These are phyloP conservation scores for Acromyrmex heyeri DNA, from an alignment of 1,140 invertebrate genomes.

Conservation along the genomic window DNA sequence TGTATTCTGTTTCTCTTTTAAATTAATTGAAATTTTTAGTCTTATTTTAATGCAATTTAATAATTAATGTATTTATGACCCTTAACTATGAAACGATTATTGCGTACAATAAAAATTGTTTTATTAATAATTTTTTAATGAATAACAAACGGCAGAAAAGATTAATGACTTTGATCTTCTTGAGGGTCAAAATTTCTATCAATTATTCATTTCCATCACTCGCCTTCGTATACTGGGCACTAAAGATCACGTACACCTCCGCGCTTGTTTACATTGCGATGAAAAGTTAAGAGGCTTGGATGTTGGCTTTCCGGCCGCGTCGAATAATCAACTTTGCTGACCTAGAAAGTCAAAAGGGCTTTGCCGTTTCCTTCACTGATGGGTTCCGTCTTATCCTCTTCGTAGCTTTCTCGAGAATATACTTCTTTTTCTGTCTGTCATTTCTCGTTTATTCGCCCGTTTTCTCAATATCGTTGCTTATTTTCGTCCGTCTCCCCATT, in stretches of 20 bases:
- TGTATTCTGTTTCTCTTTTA: neutral
- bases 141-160: no score
- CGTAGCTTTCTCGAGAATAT: neutral
- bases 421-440: constrained; percentile 34
- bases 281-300: constrained; percentile 74
- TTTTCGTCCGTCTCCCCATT: constrained; percentile 47
- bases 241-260: constrained; percentile 24
- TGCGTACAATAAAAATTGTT: neutral
- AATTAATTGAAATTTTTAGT: constrained; percentile 15
- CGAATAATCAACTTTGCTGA: constrained; percentile 79
- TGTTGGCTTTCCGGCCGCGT: constrained; percentile 58
- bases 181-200: neutral
- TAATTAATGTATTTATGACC: neutral
- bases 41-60: no score
- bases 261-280: constrained; percentile 74
- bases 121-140: neutral
- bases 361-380: constrained; percentile 61
- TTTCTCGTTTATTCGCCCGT: constrained; percentile 26
- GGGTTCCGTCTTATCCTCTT: constrained; percentile 6
- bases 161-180: no score
- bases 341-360: constrained; percentile 76
- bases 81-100: neutral
- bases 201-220: constrained; percentile 41
- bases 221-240: neutral
- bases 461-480: constrained; percentile 45